Conservation (phyloP, 2,113 vertebrate genomes). For the Brachypodius melanocephalos region DNA sequence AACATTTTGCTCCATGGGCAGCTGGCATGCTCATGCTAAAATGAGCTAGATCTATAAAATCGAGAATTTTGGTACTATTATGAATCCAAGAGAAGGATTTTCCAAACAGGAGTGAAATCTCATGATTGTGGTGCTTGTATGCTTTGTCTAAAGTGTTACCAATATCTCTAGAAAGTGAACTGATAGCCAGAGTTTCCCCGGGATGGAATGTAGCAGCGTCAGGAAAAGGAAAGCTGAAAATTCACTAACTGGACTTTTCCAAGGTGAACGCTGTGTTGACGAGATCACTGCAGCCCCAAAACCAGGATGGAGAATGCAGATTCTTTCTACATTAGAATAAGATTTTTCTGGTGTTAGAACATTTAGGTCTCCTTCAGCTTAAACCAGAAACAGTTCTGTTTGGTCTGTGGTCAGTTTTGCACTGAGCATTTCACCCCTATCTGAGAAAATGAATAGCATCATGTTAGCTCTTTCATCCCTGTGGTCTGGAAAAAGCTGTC, state of each 20-base stretch:
- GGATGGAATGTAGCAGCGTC: neutral
- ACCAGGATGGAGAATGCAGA: neutral
- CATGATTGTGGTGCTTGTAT: neutral
- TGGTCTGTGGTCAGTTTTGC: neutral
- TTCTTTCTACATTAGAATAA: neutral
- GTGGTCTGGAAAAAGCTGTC: neutral
- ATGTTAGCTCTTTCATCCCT: neutral
- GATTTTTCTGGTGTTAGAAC: neutral
- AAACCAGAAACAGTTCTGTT: neutral
- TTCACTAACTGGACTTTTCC: neutral
- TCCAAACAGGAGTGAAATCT: neutral
- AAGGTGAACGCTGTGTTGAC: neutral
- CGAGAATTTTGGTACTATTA: neutral
- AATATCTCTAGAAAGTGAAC: neutral
- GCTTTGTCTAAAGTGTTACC: neutral
- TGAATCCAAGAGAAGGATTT: neutral
- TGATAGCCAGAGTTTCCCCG: neutral
- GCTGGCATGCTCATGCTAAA: neutral
- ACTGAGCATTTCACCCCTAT: neutral
- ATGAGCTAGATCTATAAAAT: neutral
- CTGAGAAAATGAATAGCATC: neutral
- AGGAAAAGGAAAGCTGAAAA: neutral
- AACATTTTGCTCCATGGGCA: neutral
- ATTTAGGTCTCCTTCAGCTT: neutral
- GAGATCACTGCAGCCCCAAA: neutral